These are phyloP conservation scores for Syngnathus rostellatus DNA, from an alignment of 2,797 vertebrate genomes.

Conservation along the genomic window DNA sequence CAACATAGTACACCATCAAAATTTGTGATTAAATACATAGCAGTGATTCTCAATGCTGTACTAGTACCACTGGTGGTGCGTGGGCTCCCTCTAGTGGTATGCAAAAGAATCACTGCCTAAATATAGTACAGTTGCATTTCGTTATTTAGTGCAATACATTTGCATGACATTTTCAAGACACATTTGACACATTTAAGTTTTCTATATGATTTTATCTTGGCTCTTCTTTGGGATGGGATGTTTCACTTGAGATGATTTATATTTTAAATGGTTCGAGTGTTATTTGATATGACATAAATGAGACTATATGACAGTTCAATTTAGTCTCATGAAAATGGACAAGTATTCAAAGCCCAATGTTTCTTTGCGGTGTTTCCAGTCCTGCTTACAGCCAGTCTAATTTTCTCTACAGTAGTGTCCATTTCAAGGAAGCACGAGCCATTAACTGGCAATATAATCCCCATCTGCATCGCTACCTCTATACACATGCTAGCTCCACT, in stretches of 20 bases:
- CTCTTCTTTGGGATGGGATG: not conserved
- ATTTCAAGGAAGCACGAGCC: conserved; percentile 49
- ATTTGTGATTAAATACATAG: not conserved
- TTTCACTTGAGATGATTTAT: not conserved
- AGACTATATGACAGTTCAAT: not conserved
- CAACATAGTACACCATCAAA: not conserved
- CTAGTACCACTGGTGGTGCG: not conserved
- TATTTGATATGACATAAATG: not conserved
- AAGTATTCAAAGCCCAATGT: not conserved
- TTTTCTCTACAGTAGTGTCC: conserved; percentile 19
- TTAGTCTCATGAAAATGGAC: not conserved
- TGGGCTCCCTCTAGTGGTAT: too few relatives aligned
- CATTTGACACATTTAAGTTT: not conserved
- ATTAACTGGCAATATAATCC: conserved; percentile 37
- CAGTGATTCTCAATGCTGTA: too few relatives aligned
- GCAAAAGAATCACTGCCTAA: too few relatives aligned
- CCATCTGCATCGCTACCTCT: conserved; percentile 34
- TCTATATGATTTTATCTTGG: not conserved
- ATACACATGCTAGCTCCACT: conserved; percentile 35
- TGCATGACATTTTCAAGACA: too few relatives aligned
- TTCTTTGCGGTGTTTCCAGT: not conserved
- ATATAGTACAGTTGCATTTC: too few relatives aligned
- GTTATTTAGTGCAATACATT: too few relatives aligned
- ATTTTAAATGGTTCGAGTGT: not conserved
- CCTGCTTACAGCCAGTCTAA: conserved; percentile 9